Conservation (phyloP, 92 coral and sea anemone species). For the Palythoa caribaeorum region DNA sequence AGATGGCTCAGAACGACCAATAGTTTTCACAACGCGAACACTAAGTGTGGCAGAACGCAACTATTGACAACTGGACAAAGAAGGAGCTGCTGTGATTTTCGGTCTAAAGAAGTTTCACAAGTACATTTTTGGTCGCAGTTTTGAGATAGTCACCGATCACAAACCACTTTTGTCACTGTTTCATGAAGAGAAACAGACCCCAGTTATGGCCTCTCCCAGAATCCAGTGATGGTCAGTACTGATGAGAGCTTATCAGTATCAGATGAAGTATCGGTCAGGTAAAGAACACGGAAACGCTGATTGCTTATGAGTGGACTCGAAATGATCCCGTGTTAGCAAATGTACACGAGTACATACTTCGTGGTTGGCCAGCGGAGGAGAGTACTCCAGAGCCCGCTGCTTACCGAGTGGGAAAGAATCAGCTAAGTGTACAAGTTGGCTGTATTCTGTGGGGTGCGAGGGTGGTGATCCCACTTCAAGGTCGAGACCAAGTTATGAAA, state of each 20-base stretch:
- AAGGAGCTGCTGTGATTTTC: too few relatives aligned
- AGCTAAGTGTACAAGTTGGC: background rate
- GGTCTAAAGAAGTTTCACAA: too few relatives aligned
- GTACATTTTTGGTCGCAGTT: too few relatives aligned
- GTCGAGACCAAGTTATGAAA: conserved; percentile 41
- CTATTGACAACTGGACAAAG: too few relatives aligned
- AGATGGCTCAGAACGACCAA: too few relatives aligned
- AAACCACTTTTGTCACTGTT: conserved; percentile 60
- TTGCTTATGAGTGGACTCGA: background rate
- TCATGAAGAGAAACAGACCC: background rate
- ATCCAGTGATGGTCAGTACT: background rate
- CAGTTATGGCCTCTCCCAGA: too few relatives aligned
- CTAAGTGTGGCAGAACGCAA: too few relatives aligned
- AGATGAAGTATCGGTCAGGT: conserved; percentile 35
- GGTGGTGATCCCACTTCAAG: conserved; percentile 16
- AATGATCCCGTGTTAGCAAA: background rate
- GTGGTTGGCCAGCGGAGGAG: conserved; percentile 35
- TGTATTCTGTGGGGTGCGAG: background rate
- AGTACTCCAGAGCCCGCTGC: background rate
- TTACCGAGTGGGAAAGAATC: background rate
- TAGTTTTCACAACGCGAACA: too few relatives aligned
- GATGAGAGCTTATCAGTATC: conserved; percentile 38
- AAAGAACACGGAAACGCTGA: conserved; percentile 46
- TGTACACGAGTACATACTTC: background rate
- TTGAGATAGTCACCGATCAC: conserved; percentile 52